Base-by-base conservation (phyloP, 2,113 vertebrate genomes). In the Mastomys coucha region DNA sequence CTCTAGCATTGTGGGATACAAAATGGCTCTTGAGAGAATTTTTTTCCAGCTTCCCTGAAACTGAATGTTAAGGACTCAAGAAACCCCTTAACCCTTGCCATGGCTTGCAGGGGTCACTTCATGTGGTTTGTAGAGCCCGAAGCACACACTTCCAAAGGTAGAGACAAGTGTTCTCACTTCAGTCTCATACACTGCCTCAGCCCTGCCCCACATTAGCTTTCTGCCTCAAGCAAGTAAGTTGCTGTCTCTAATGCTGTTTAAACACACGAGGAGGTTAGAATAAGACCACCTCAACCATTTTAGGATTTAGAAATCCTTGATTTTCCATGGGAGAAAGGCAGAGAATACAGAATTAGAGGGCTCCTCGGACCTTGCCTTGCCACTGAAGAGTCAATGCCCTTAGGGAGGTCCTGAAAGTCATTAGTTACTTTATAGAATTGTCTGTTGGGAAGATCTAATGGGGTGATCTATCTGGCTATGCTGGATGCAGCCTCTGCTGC, bases 21-120 rank as follows among this genome's bases (percentile, higher is more conserved):
- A 93, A 53, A 5, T 72, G 20, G 20, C 16, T 96, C 87, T 88
- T 91, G 92, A 91, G 56, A 84, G 28, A 91, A 51, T 92, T 86
- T 39, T 81, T 82, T 12, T 72, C 19, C 22, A 76, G 0, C 85
- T 90, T 10, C 22, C 33, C 92, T 86, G 65, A 76, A 94, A 67
- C 26, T 39, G n/a, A 82, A 45, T 19, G 39, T 92, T 51, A 28
- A 7, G 56, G 2, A 10, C 88, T 13, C 22, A 81, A 39, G 39
- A 58, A 56, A 26, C 24, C 13, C 4, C 19, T 95, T 56, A 45
- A 33, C 6, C 17, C 24, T 20, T n/a, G 20, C 14, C 28, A 9
- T 77, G 56, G 91, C 56, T 33, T 82, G 14, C 19, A 69, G 0
- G 49, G 42, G 75, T 75, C 6, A 1, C 45, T 75, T 12, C 4